phyloP scores from a whole-genome alignment of 2,113 vertebrate genomes.

The Ammodramus savannarum region DNA sequence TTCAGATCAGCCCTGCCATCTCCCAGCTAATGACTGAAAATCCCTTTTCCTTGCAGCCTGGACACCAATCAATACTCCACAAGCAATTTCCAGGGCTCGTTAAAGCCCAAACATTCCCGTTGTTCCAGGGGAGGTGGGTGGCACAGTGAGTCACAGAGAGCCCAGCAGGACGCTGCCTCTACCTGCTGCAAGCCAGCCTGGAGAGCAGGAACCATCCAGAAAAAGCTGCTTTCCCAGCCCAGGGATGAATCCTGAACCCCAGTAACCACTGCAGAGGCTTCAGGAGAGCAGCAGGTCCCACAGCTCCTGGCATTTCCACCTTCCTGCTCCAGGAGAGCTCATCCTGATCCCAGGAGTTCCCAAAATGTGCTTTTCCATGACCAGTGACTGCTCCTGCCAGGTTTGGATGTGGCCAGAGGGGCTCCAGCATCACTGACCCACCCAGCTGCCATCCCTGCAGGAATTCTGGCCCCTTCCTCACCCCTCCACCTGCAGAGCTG shows the following conservation, averaged over 20 bases:
- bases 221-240: not conserved
- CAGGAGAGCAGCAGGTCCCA: not conserved
- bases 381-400: not conserved
- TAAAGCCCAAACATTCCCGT: conserved; percentile 23
- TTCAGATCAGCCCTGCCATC: not conserved
- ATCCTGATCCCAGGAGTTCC: not conserved
- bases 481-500: accelerated
- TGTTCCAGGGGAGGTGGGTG: not conserved
- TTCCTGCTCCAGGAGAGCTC: not conserved
- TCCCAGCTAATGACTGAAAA: conserved; percentile 48
- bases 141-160: conserved; percentile 36
- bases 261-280: not conserved
- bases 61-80: conserved; percentile 51
- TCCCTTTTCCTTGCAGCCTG: conserved; percentile 35
- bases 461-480: not conserved
- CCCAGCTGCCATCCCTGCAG: not conserved
- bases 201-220: not conserved
- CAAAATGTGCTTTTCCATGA: not conserved
- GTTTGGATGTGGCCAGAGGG: too few relatives aligned
- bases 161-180: conserved; percentile 30
- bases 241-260: not conserved
- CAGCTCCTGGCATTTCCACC: not conserved
- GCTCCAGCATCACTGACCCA: not conserved
- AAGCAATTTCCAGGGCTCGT: conserved; percentile 35
- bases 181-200: not conserved